Base-by-base conservation (phyloP, 2,888 invertebrate genomes). In the Leptopilina drosophilae region DNA sequence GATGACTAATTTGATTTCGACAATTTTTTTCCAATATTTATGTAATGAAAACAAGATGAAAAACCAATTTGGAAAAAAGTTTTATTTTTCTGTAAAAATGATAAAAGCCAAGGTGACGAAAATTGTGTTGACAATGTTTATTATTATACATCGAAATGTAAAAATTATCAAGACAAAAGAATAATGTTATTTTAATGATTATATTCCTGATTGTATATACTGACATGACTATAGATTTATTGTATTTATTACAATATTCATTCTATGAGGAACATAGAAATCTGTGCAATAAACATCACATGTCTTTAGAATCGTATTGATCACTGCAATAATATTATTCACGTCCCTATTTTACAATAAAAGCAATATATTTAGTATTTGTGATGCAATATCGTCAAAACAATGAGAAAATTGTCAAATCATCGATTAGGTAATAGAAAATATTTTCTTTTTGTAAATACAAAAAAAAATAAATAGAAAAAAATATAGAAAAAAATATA, bases 181-280 rank as follows among this genome's bases (percentile, higher is more conserved):
- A 62, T 62, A 62, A 62, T 62, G 62, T 15, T 62, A 15, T 62
- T 62, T 62, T 62, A 62, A 62, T 20, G 62, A 62, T 62, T 62
- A 62, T 62, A 62, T 62, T 15, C n/a, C 6, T 59, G 59, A n/a
- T n/a, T 33, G 33, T n/a, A 15, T 20, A 20, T n/a, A 15, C 9
- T 62, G 62, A 20, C 20, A 62, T 62, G 62, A 15, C 62, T 9
- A 62, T 9, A 62, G 15, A 62, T 62, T 20, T 62, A 62, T 62
- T 62, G 15, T 62, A 62, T 62, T 20, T 15, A 20, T 62, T 62
- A 62, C 15, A 49, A 49, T 62, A 20, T 62, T 62, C 20, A 62
- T 62, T 1, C 62, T 62, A 15, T 15, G 9, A 62, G 62, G 9
- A 15, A 62, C 62, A 49, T 62, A 62, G 62, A 62, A 62, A 62